These are phyloP conservation scores for Phyllotreta striolata DNA, from an alignment of 2,888 invertebrate species.

Conservation along the genomic window DNA sequence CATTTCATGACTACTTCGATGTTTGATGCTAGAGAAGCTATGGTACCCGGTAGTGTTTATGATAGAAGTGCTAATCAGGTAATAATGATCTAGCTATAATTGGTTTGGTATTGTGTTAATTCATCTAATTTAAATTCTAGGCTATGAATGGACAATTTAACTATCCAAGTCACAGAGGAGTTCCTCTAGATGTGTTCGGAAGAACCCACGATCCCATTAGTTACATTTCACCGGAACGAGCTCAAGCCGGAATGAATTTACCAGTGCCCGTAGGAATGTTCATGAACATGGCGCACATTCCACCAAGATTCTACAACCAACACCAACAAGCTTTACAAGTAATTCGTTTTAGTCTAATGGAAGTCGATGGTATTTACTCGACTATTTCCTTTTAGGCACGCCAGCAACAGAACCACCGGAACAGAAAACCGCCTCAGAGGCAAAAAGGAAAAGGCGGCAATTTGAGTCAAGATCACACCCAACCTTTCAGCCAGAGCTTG, in stretches of 20 bases:
- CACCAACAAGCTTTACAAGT: slow-evolving; percentile 73
- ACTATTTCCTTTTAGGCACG: slow-evolving; percentile 52
- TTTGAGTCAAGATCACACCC: slow-evolving; percentile 59
- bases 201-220: slow-evolving; percentile 89
- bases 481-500: slow-evolving; percentile 72
- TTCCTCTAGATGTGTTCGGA: slow-evolving; percentile 69
- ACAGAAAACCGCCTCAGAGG: slow-evolving; percentile 45
- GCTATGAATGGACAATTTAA: slow-evolving; percentile 48
- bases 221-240: slow-evolving; percentile 88
- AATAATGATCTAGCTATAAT: background rate
- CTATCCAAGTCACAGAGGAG: slow-evolving; percentile 43
- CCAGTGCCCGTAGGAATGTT: slow-evolving; percentile 96
- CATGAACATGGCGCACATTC: slow-evolving; percentile 86
- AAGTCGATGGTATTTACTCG: background rate
- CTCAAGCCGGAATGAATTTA: slow-evolving; percentile 79
- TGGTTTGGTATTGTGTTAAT: slow-evolving; percentile 1
- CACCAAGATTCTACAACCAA: slow-evolving; percentile 79
- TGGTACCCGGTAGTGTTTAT: slow-evolving; percentile 93
- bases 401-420: slow-evolving; percentile 50
- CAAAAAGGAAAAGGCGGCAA: slow-evolving; percentile 41
- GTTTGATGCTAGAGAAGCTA: slow-evolving; percentile 95
- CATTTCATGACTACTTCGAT: slow-evolving; percentile 98
- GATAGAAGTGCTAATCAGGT: slow-evolving; percentile 74
- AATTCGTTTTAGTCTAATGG: slow-evolving; percentile 3
- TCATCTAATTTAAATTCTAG: slow-evolving; percentile 12